phyloP scores from a whole-genome alignment of 64 coral and sea anemone species.

The Stichodactyla mertensii region DNA sequence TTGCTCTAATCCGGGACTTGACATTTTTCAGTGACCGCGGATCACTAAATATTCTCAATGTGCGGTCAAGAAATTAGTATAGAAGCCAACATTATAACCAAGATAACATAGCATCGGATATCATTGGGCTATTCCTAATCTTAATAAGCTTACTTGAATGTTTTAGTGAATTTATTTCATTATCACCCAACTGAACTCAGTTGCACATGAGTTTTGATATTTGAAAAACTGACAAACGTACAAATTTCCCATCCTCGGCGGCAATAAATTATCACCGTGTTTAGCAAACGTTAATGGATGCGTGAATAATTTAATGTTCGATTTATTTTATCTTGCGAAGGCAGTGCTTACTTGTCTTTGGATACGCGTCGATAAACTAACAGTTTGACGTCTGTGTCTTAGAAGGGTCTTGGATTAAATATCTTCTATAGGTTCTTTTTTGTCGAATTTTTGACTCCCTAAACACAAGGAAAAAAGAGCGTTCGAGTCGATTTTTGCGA shows the following conservation, averaged over 20 bases:
- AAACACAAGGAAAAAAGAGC: not conserved
- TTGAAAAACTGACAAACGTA: not conserved
- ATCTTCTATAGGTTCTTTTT: not conserved
- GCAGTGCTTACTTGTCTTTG: not conserved
- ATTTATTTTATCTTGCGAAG: not conserved
- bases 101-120: not conserved
- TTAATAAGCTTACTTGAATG: conserved; percentile 9
- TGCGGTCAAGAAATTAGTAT: not conserved
- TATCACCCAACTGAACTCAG: not conserved
- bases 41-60: not conserved
- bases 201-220: not conserved
- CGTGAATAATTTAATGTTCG: conserved; percentile 10
- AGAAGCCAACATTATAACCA: not conserved
- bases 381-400: not conserved
- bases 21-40: not conserved
- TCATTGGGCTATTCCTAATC: conserved; percentile 5
- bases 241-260: not conserved
- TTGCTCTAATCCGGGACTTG: not conserved
- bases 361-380: not conserved
- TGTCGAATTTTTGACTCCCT: not conserved
- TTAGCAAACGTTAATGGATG: not conserved
- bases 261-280: not conserved
- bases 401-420: not conserved
- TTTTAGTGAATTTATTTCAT: conserved; percentile 3
- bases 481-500: not conserved